These are phyloP conservation scores for Dicycla oo DNA, from an alignment of 2,888 invertebrate genomes.

Conservation along the genomic window DNA sequence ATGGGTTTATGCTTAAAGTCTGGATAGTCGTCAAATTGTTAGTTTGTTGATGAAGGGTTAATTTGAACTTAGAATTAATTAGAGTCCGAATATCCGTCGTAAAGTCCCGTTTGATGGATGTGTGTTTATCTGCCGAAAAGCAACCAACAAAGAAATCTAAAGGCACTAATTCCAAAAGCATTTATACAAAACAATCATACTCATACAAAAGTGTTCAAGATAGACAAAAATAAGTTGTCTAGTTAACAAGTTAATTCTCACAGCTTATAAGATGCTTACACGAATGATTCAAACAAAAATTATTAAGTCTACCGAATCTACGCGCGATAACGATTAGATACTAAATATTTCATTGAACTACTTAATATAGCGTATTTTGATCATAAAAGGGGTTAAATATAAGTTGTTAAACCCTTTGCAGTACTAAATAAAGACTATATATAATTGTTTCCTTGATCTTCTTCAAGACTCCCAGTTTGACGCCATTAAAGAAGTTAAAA, in stretches of 20 bases:
- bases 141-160: neutral
- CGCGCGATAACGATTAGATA: constrained; percentile 1
- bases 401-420: constrained; percentile 43
- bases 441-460: constrained; percentile 62
- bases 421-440: constrained; percentile 35
- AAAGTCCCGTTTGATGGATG: neutral
- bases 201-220: constrained; percentile 8
- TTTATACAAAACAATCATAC: neutral
- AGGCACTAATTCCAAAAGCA: neutral
- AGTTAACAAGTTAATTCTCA: constrained; percentile 14
- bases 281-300: constrained; percentile 20
- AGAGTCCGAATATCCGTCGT: neutral
- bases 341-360: constrained; percentile 43
- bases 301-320: constrained; percentile 4
- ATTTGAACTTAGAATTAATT: neutral
- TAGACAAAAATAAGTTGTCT: constrained; percentile 7
- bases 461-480: constrained; percentile 58
- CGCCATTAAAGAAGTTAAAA: constrained; percentile 62
- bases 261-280: constrained; percentile 39
- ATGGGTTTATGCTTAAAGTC: neutral
- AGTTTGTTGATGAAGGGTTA: neutral
- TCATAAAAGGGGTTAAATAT: constrained; percentile 36
- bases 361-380: constrained; percentile 37
- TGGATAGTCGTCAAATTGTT: neutral
- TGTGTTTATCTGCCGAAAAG: neutral